Conservation (phyloP, 1,140 invertebrate genomes). For the Aphelinus atriplicis region DNA sequence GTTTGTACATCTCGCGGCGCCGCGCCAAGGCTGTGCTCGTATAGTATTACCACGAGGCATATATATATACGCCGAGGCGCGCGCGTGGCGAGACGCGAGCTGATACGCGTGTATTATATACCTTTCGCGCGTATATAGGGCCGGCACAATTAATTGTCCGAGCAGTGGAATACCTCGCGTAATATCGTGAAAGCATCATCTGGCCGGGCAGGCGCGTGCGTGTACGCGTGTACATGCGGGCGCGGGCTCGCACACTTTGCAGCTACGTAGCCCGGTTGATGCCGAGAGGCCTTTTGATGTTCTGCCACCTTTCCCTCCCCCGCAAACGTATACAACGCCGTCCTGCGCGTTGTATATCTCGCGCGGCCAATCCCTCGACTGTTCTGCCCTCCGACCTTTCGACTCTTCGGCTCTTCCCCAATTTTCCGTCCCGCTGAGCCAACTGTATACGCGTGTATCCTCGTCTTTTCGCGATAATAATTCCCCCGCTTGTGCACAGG, state of each 20-base stretch:
- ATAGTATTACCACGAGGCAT: not conserved
- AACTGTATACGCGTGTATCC: too few relatives aligned
- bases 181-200: constrained; percentile 34
- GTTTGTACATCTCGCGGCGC: not conserved
- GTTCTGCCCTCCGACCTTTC: not conserved
- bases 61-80: not conserved
- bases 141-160: constrained; percentile 28
- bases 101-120: too few relatives aligned
- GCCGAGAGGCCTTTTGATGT: constrained; percentile 31
- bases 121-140: too few relatives aligned
- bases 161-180: constrained; percentile 8
- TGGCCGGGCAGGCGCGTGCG: too few relatives aligned
- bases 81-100: too few relatives aligned
- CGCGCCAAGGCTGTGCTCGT: not conserved
- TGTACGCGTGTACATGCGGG: not conserved
- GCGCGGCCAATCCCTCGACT: too few relatives aligned
- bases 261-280: not conserved
- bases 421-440: not conserved
- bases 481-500: too few relatives aligned
- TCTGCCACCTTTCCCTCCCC: not conserved
- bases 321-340: not conserved
- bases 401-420: not conserved
- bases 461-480: too few relatives aligned
- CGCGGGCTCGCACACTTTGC: constrained; percentile 9
- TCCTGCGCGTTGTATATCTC: too few relatives aligned